Evolutionary conservation across 2,888 invertebrate species (phyloP).

Genomic region (Yponomeuta plumbellus): DNA sequence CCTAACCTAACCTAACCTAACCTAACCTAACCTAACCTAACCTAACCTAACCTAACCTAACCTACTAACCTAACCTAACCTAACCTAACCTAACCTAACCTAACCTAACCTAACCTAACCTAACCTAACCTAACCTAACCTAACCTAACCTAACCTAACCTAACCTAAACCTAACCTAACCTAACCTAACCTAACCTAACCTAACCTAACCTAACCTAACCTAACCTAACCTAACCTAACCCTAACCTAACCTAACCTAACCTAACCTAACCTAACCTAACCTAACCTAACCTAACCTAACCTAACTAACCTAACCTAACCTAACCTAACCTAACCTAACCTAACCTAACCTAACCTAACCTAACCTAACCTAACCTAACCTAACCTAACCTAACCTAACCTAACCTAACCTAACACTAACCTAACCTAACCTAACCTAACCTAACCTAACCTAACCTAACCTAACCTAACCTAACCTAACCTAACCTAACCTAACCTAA

Average conservation of each 20-base stretch:
- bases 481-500: conserved; percentile 16
- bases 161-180: too few relatives aligned
- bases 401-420: conserved; percentile 6
- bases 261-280: conserved; percentile 19
- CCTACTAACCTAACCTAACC: conserved; percentile 16
- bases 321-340: conserved; percentile 19
- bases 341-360: conserved; percentile 18
- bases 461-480: conserved; percentile 9
- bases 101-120: conserved; percentile 2
- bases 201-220: conserved; percentile 15
- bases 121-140: conserved; percentile 14
- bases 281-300: conserved; percentile 20
- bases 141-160: conserved; percentile 19
- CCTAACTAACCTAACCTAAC: conserved; percentile 19
- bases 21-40: conserved; percentile 18
- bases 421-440: too few relatives aligned
- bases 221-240: conserved; percentile 19
- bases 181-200: conserved; percentile 19
- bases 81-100: conserved; percentile 17
- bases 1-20: conserved; percentile 19
- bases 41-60: conserved; percentile 18
- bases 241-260: conserved; percentile 19
- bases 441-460: too few relatives aligned
- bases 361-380: conserved; percentile 15
- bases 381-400: conserved; percentile 17